These are phyloP conservation scores for Ichneumon xanthorius DNA, from an alignment of 2,888 invertebrate genomes.

Conservation along the genomic window DNA sequence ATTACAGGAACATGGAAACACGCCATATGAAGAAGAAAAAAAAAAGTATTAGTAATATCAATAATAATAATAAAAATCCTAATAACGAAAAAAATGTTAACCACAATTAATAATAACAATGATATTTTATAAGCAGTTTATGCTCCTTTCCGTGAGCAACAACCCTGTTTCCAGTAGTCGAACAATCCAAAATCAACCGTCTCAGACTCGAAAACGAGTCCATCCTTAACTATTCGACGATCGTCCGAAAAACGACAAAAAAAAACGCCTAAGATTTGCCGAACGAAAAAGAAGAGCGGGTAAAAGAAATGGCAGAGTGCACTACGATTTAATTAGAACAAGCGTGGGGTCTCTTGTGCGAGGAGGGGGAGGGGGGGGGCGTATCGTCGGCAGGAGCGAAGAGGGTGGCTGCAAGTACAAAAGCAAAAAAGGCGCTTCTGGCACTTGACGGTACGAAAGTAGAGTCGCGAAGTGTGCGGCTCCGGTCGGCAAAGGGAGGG, in stretches of 20 bases:
- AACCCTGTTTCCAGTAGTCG: too few species aligned
- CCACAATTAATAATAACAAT: too few species aligned
- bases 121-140: too few species aligned
- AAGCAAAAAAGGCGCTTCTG: constrained; percentile 35
- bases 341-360: too few species aligned
- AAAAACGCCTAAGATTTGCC: background rate
- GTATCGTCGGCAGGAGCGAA: constrained; percentile 4
- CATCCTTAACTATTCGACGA: background rate
- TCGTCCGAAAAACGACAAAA: background rate
- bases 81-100: too few species aligned
- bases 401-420: background rate
- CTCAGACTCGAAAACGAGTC: background rate
- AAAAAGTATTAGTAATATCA: too few species aligned
- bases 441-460: constrained; percentile 34
- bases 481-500: background rate
- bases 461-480: constrained; percentile 8
- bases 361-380: background rate
- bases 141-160: too few species aligned
- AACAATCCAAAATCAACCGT: too few species aligned
- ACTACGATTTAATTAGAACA: constrained; percentile 46
- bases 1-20: too few species aligned
- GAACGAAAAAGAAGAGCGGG: background rate
- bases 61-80: too few species aligned
- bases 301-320: constrained; percentile 5
- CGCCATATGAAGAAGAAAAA: too few species aligned